Percentiles rank a stretch among this genome's conserved stretches.
Evolutionary conservation across 2,113 vertebrate species (phyloP).

Genomic region (Equus quagga): DNA sequence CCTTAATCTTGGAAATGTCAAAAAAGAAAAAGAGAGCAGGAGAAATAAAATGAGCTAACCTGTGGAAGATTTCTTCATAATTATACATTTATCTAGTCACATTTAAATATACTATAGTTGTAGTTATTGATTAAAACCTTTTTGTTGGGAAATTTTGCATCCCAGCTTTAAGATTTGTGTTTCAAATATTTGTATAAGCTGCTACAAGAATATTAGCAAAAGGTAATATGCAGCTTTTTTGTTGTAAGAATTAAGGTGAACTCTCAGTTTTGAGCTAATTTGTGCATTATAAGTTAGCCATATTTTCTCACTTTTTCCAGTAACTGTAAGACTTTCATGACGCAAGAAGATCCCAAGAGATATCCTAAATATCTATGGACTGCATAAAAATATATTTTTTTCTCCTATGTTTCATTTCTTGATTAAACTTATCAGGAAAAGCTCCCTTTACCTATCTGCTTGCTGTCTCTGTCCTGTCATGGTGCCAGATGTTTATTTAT

Average conservation of each 20-base stretch:
- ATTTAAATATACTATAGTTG: not conserved
- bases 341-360: not conserved
- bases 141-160: not conserved
- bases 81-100: not conserved
- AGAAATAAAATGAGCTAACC: conserved; percentile 15
- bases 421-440: not conserved
- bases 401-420: not conserved
- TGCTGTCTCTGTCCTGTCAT: not conserved
- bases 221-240: not conserved
- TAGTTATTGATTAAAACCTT: not conserved
- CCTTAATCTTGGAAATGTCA: conserved; percentile 21
- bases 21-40: not conserved
- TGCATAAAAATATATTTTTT: not conserved
- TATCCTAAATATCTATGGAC: not conserved
- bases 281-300: not conserved
- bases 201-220: not conserved
- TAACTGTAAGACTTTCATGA: not conserved
- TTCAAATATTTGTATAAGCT: not conserved
- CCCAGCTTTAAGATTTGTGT: not conserved
- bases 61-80: not conserved
- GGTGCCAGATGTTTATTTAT: not conserved
- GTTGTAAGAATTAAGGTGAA: not conserved
- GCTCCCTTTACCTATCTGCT: not conserved
- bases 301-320: conserved; percentile 11
- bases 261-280: conserved; percentile 37